phyloP scores from a whole-genome alignment of 2,113 vertebrate genomes.

The Oxygymnocypris stewartii region DNA sequence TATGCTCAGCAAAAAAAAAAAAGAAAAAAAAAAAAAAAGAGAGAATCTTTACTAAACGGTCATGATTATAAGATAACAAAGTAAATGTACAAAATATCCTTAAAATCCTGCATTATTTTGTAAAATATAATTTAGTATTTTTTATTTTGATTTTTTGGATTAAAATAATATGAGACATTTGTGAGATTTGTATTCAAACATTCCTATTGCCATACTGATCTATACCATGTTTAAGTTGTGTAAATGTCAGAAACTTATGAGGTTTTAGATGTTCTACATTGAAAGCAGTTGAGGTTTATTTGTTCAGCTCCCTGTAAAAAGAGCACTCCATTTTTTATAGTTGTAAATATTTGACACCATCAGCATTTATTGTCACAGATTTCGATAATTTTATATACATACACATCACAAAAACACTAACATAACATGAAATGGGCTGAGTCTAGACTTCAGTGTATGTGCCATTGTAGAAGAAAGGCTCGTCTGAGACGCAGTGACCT shows the following conservation, averaged over 20 bases:
- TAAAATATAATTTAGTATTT: not conserved
- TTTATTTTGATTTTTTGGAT: not conserved
- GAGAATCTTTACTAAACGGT: too few relatives aligned
- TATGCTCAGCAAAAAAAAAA: not conserved
- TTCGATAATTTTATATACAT: not conserved
- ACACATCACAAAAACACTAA: not conserved
- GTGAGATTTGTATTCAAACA: not conserved
- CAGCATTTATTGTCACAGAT: not conserved
- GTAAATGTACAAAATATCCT: not conserved
- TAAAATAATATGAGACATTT: not conserved
- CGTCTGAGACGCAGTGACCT: slow-evolving; percentile 67
- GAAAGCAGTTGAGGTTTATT: not conserved
- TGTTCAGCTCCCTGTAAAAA: not conserved
- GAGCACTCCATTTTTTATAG: not conserved
- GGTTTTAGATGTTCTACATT: not conserved
- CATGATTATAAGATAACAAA: not conserved
- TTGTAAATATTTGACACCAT: slow-evolving; percentile 1
- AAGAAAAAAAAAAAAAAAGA: too few relatives aligned
- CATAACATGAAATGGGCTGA: not conserved
- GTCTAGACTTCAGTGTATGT: slow-evolving; percentile 73
- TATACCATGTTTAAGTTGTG: not conserved
- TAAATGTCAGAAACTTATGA: not conserved
- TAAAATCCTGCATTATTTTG: too few relatives aligned
- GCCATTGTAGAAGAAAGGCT: slow-evolving; percentile 85
- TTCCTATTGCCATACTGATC: not conserved